phyloP scores from a whole-genome alignment of 2,113 vertebrate species.

The Rhinoderma darwinii region DNA sequence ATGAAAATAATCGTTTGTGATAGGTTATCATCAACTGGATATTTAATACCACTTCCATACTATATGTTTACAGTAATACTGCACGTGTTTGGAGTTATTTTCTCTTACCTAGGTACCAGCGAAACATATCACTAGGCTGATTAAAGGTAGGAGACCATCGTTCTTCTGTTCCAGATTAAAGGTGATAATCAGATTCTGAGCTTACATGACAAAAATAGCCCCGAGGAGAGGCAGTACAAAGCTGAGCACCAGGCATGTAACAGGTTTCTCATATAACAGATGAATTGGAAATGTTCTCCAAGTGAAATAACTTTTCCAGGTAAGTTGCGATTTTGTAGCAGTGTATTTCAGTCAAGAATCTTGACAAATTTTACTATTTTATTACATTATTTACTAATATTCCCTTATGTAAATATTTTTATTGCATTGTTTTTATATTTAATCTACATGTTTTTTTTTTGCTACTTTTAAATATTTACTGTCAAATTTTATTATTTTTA shows the following conservation, averaged over 20 bases:
- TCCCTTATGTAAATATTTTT: no score
- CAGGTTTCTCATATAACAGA: conserved; percentile 56
- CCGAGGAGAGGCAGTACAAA: conserved; percentile 78
- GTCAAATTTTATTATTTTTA: no score
- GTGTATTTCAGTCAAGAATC: neutral
- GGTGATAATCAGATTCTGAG: conserved; percentile 84
- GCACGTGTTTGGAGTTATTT: neutral
- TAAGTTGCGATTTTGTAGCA: conserved; percentile 48
- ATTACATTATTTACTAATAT: no score
- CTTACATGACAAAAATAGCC: conserved; percentile 85
- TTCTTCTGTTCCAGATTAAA: conserved; percentile 80
- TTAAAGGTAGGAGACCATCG: conserved; percentile 69
- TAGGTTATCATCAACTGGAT: neutral
- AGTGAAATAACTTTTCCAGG: conserved; percentile 52
- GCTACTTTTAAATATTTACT: no score
- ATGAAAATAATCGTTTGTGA: neutral
- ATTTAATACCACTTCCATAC: neutral
- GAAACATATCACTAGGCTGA: conserved; percentile 62
- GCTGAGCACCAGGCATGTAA: conserved; percentile 61
- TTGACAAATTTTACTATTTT: no score
- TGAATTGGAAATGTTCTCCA: conserved; percentile 56
- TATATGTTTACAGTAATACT: neutral
- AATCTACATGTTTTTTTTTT: no score
- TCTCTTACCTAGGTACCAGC: conserved; percentile 53
- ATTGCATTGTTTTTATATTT: no score